Conservation (phyloP, 2,888 invertebrate species). For the Synanthedon formicaeformis region DNA sequence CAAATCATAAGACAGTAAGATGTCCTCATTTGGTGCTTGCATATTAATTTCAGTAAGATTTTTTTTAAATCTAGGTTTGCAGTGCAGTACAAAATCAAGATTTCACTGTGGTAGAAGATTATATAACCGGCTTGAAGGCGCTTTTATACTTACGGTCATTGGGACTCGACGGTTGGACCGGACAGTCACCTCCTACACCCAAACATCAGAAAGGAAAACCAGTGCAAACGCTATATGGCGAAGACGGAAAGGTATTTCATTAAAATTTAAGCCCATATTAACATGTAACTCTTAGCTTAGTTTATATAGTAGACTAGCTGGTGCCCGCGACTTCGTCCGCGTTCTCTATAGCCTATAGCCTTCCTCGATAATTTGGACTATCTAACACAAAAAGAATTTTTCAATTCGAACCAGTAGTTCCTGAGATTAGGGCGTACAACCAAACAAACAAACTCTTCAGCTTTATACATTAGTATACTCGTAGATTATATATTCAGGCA, state of each 20-base stretch:
- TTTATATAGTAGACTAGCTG: neutral
- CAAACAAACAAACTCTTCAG: too few species aligned
- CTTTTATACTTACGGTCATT: slow-evolving; percentile 82
- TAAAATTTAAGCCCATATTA: neutral
- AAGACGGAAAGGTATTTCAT: slow-evolving; percentile 74
- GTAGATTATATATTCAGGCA: neutral
- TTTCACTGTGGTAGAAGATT: slow-evolving; percentile 96
- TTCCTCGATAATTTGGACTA: too few species aligned
- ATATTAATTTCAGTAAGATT: neutral
- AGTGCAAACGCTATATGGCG: slow-evolving; percentile 74
- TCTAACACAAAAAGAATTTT: too few species aligned
- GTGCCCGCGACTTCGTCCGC: too few species aligned
- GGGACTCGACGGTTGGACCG: slow-evolving; percentile 84
- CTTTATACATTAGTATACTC: too few species aligned
- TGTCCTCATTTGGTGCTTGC: too few species aligned
- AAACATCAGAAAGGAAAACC: slow-evolving; percentile 96
- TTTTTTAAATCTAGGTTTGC: slow-evolving; percentile 74
- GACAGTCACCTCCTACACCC: slow-evolving; percentile 91
- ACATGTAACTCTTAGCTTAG: slow-evolving; percentile 4
- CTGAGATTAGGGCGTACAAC: too few species aligned
- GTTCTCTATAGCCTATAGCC: too few species aligned
- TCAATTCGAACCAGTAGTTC: too few species aligned
- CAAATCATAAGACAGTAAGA: too few species aligned
- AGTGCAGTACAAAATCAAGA: slow-evolving; percentile 99
- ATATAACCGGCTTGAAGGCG: slow-evolving; percentile 88